Base-by-base conservation (phyloP, 1,140 invertebrate genomes). In the Ericerus pela region DNA sequence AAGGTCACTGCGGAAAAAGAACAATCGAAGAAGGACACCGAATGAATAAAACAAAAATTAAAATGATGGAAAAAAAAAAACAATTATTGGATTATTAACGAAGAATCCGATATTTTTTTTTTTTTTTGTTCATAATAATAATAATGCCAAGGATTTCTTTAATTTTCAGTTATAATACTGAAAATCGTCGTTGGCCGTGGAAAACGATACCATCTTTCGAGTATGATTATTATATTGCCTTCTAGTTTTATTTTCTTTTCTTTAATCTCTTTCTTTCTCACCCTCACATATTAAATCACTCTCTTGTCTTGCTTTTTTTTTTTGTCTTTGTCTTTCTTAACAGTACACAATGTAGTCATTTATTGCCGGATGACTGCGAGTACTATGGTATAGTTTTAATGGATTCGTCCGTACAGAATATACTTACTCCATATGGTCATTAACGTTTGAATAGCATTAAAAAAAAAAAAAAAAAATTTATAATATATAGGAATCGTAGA, bases 71-170 rank as follows among this genome's bases (percentile, higher is more conserved):
- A n/a, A n/a, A n/a, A n/a, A n/a, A n/a, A n/a, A n/a, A n/a, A 47
- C 41, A 47, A 47, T 47, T 47, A 47, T 47, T 47, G 22, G 41
- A 24, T 47, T 47, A 47, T 47, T 47, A 47, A 24, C 22, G 26
- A 24, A 47, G 26, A 47, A 47, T 47, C 41, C 16, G 10, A n/a
- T n/a, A n/a, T n/a, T n/a, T n/a, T n/a, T n/a, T n/a, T n/a, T n/a
- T n/a, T n/a, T n/a, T n/a, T n/a, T n/a, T 47, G 22, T 47, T 14
- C 20, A 24, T 10, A 24, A 22, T 47, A 10, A 47, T 47, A 47
- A 47, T 47, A 47, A 47, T 47, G 41, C 41, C 41, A 47, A 47
- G 41, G 41, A 47, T 47, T 47, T 47, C 41, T 47, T 47, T 24
- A 47, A 47, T 47, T 47, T 47, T 22, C 41, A 47, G 41, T 47